A percentile compares a stretch with the other conserved stretches of the same genome.
Conservation (phyloP, 1,140 invertebrate genomes). For the Pomacea maculata region DNA sequence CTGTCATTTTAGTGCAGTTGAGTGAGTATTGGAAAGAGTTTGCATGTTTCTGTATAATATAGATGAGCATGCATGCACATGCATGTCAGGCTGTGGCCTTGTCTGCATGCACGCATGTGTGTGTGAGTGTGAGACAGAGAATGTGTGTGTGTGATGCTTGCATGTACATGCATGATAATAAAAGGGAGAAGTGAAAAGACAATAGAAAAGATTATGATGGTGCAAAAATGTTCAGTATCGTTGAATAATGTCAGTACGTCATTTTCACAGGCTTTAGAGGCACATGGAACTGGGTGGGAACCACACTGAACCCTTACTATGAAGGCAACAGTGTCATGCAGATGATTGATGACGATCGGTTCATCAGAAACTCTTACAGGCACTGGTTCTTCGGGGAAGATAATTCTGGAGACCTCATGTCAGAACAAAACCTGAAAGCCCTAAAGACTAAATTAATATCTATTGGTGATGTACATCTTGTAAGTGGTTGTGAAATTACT, state of each 20-base stretch:
- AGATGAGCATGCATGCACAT: no score
- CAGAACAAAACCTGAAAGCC: constrained; percentile 73
- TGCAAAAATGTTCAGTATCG: not conserved
- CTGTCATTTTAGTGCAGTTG: not conserved
- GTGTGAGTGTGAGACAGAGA: not conserved
- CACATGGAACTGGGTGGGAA: constrained; percentile 84
- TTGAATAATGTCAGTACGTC: not conserved
- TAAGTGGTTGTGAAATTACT: constrained; percentile 35
- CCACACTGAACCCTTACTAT: constrained; percentile 90
- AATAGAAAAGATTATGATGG: not conserved
- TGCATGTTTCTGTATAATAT: not conserved
- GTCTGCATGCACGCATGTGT: not conserved
- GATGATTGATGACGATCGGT: constrained; percentile 85
- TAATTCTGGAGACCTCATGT: constrained; percentile 83
- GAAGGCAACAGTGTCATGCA: constrained; percentile 79
- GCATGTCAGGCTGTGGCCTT: not conserved
- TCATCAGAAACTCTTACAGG: constrained; percentile 79
- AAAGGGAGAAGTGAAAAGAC: not conserved
- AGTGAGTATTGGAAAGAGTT: not conserved
- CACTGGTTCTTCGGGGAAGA: constrained; percentile 89
- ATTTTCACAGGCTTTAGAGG: constrained; percentile 35
- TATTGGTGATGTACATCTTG: constrained; percentile 54
- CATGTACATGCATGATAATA: not conserved
- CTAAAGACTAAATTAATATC: constrained; percentile 67
- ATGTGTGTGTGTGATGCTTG: not conserved